Evolutionary conservation across 1,140 invertebrate species (phyloP).

Genomic region (Anastrepha ludens): DNA sequence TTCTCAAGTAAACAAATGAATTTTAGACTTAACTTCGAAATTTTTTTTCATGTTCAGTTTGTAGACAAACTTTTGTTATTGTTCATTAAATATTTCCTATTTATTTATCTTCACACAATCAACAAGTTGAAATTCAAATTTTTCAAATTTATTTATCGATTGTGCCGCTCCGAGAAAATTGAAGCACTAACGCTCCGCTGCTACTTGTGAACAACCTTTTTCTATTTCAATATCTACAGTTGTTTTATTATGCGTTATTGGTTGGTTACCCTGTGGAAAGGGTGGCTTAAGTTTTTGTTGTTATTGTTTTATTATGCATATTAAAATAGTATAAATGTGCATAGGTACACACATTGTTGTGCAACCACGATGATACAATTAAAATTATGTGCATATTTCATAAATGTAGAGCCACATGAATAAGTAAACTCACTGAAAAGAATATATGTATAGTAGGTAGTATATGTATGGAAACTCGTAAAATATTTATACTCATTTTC

Average conservation of each 20-base stretch:
- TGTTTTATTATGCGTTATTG: background rate
- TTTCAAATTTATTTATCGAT: conserved; percentile 26
- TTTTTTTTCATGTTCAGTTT: too few relatives aligned
- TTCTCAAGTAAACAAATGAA: too few relatives aligned
- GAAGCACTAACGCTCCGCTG: background rate
- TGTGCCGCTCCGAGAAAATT: background rate
- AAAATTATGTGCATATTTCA: conserved; percentile 20
- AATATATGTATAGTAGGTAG: background rate
- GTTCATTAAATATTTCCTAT: too few relatives aligned
- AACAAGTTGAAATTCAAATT: conserved; percentile 40
- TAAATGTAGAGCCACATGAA: background rate
- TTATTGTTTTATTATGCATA: background rate
- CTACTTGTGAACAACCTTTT: conserved; percentile 10
- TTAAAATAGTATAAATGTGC: background rate
- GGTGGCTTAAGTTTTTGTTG: background rate
- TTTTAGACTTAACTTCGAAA: too few relatives aligned
- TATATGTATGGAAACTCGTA: too few relatives aligned
- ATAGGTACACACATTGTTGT: background rate
- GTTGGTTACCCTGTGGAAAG: background rate
- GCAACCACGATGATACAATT: background rate
- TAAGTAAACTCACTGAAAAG: background rate
- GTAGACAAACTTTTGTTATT: too few relatives aligned
- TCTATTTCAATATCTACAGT: conserved; percentile 1
- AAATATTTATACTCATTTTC: too few relatives aligned
- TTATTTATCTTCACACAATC: background rate